Percentiles rank a stretch among this genome's conserved stretches.
phyloP scores from a whole-genome alignment of 2,113 vertebrate species.

The Crypturellus undulatus region DNA sequence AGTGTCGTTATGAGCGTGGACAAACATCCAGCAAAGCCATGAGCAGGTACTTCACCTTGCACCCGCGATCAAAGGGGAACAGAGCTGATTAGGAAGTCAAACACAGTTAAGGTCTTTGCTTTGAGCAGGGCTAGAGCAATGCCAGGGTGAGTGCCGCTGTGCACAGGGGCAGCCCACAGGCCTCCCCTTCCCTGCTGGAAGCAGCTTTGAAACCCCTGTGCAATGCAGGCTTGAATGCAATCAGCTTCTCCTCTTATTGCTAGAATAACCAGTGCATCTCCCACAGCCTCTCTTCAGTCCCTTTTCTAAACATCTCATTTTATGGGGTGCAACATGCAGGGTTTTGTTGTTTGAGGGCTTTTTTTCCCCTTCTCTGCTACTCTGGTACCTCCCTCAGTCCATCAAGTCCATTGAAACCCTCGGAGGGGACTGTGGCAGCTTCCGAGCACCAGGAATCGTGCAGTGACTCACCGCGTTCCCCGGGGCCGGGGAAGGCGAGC shows the following conservation, averaged over 20 bases:
- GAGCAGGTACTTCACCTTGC: background rate
- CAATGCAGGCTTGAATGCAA: background rate
- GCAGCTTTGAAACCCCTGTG: rapidly evolving
- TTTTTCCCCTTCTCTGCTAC: background rate
- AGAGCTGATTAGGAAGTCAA: background rate
- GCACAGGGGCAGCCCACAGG: background rate
- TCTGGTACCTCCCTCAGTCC: background rate
- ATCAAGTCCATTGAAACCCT: background rate
- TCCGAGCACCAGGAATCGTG: background rate
- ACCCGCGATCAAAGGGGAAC: background rate
- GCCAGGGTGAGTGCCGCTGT: background rate
- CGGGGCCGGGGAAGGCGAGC: rapidly evolving
- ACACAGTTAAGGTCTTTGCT: background rate
- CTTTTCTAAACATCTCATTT: background rate
- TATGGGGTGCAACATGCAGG: background rate
- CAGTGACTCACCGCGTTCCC: background rate
- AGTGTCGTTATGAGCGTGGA: rapidly evolving
- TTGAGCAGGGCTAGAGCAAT: background rate
- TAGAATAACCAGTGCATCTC: background rate
- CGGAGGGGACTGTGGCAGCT: background rate
- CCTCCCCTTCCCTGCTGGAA: background rate
- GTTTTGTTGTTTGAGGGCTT: background rate
- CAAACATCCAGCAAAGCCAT: background rate
- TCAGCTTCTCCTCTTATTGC: background rate
- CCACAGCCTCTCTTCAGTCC: background rate